phyloP scores from a whole-genome alignment of 2,888 invertebrate genomes.

The Cephus rjabovi region DNA sequence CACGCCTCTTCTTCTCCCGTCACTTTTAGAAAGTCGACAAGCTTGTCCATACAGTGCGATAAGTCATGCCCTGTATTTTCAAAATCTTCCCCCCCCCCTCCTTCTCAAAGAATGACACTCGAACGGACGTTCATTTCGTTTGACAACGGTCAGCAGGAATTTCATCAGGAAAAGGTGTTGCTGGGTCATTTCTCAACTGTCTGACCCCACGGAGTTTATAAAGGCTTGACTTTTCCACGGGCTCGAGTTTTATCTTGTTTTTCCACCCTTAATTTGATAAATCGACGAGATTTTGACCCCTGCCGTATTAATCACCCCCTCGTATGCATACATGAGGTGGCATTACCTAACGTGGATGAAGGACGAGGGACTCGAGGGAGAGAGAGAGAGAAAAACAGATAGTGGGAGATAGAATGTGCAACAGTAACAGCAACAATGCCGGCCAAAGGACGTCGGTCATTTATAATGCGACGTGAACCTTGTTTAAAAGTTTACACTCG shows the following conservation, averaged over 20 bases:
- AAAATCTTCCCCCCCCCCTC: too few relatives aligned
- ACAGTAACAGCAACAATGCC: constrained; percentile 16
- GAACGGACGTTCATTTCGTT: background rate
- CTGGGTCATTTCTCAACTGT: constrained; percentile 48
- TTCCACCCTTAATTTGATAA: constrained; percentile 67
- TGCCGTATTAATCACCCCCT: constrained; percentile 62
- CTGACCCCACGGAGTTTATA: constrained; percentile 35
- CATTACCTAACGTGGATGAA: constrained; percentile 41
- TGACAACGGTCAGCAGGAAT: constrained; percentile 43
- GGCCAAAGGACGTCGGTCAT: constrained; percentile 49
- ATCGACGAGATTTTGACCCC: constrained; percentile 63
- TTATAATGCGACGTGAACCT: constrained; percentile 58
- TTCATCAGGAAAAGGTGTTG: constrained; percentile 28
- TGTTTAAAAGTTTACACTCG: constrained; percentile 65
- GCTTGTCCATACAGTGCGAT: constrained; percentile 53
- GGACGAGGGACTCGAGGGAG: constrained; percentile 18
- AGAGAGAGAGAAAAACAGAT: constrained; percentile 18
- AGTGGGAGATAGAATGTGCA: constrained; percentile 17
- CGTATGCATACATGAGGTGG: constrained; percentile 64
- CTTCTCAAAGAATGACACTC: constrained; percentile 3
- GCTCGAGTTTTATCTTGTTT: constrained; percentile 62
- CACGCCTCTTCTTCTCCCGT: constrained; percentile 8
- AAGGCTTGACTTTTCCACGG: constrained; percentile 55
- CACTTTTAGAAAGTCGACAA: background rate
- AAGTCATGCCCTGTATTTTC: constrained; percentile 52